phyloP scores from a whole-genome alignment of 2,113 vertebrate genomes.

The Bos javanicus region DNA sequence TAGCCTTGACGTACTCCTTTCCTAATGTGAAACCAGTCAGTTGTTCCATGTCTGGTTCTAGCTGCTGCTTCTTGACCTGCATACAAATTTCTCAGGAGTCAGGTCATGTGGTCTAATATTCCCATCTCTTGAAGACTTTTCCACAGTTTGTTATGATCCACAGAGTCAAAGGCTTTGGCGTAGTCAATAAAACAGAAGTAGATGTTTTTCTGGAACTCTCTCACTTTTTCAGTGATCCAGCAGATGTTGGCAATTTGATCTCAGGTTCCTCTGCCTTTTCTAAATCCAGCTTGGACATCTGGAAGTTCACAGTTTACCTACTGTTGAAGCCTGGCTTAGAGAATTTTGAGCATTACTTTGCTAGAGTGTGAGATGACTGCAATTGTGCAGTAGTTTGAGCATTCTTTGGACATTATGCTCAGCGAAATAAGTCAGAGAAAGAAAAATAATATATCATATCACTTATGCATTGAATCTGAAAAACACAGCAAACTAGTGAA shows the following conservation, averaged over 20 bases:
- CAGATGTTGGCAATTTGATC: not conserved
- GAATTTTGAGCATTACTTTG: not conserved
- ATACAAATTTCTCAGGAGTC: not conserved
- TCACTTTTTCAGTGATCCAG: not conserved
- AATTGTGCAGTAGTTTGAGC: not conserved
- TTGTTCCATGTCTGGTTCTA: not conserved
- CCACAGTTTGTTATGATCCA: not conserved
- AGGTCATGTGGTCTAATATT: not conserved
- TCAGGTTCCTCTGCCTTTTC: not conserved
- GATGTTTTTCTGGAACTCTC: not conserved
- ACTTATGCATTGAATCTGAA: not conserved
- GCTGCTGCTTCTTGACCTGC: not conserved
- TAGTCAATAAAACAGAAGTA: not conserved
- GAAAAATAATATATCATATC: not conserved
- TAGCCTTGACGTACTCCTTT: not conserved
- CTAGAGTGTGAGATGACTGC: not conserved
- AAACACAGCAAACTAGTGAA: not conserved
- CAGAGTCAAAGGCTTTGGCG: fast-evolving
- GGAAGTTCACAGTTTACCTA: fast-evolving
- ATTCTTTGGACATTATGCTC: not conserved
- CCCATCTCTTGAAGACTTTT: not conserved
- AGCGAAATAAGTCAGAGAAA: not conserved
- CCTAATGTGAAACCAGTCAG: not conserved
- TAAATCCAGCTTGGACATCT: not conserved
- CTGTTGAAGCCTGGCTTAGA: not conserved